These are phyloP conservation scores for Ypsolopha scabrella DNA, from an alignment of 2,888 invertebrate species.

Conservation along the genomic window DNA sequence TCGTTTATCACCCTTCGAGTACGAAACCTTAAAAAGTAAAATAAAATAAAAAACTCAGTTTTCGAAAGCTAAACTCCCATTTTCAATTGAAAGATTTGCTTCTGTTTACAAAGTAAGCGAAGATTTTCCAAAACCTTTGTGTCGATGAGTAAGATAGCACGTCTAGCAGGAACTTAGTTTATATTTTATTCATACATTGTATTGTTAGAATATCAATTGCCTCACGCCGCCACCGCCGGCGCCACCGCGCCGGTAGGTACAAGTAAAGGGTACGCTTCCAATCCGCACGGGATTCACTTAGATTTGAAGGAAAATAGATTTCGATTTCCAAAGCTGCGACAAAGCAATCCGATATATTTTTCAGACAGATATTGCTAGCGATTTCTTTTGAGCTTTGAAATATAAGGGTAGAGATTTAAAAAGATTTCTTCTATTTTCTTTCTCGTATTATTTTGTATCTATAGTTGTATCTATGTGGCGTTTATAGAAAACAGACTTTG, in stretches of 20 bases:
- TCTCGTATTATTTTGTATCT: constrained; percentile 8
- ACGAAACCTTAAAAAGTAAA: no score
- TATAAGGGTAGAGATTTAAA: constrained; percentile 63
- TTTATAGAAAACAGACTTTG: background rate
- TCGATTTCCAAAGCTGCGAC: constrained; percentile 71
- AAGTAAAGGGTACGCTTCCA: constrained; percentile 71
- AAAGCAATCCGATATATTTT: constrained; percentile 72
- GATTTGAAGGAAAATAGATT: constrained; percentile 72
- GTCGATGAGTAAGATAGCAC: no score
- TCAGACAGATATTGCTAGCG: constrained; percentile 71
- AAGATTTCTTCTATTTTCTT: constrained; percentile 49
- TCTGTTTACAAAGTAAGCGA: no score
- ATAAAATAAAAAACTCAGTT: no score
- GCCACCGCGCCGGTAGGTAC: constrained; percentile 61
- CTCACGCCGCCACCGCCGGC: constrained; percentile 26
- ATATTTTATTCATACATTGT: constrained; percentile 72
- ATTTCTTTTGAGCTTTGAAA: constrained; percentile 71
- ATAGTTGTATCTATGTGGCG: no score
- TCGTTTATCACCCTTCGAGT: no score
- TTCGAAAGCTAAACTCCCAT: no score
- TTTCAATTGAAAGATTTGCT: no score
- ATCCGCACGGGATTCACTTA: constrained; percentile 71
- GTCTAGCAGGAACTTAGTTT: constrained; percentile 27
- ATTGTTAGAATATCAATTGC: constrained; percentile 71
- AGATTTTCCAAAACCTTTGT: no score